A percentile compares a stretch with the other conserved stretches of the same genome.
These are phyloP conservation scores for Eustalomyia histrio DNA, from an alignment of 2,888 invertebrate species.

Conservation along the genomic window DNA sequence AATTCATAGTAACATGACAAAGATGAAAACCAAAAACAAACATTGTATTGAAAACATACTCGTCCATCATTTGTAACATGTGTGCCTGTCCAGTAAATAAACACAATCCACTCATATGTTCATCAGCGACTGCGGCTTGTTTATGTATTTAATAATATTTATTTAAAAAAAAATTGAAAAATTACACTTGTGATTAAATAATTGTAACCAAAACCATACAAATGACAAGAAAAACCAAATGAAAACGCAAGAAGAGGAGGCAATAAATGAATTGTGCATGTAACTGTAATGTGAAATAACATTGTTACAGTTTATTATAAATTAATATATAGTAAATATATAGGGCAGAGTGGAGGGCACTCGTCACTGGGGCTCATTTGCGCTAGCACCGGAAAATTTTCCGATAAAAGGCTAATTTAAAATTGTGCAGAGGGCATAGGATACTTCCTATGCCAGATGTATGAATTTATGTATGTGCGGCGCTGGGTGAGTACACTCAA, in stretches of 20 bases:
- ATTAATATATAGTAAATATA: constrained; percentile 26
- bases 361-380: no score
- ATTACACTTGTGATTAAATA: constrained; percentile 63
- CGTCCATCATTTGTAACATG: constrained; percentile 26
- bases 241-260: constrained; percentile 21
- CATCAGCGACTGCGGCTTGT: no score
- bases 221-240: constrained; percentile 34
- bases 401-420: no score
- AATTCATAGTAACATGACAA: not conserved
- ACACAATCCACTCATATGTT: not conserved
- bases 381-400: no score
- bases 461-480: no score
- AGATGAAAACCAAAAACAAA: not conserved
- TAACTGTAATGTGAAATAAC: constrained; percentile 5
- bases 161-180: constrained; percentile 59
- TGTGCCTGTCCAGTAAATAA: constrained; percentile 14
- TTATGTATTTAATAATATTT: constrained; percentile 34
- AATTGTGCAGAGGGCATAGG: no score
- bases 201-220: constrained; percentile 41
- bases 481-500: no score
- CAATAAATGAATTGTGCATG: constrained; percentile 26
- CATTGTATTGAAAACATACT: constrained; percentile 12
- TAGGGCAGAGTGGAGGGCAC: no score
- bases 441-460: no score
- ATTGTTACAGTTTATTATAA: constrained; percentile 23